Conservation (phyloP, 2,797 vertebrate species). For the Graptemys geographica region DNA sequence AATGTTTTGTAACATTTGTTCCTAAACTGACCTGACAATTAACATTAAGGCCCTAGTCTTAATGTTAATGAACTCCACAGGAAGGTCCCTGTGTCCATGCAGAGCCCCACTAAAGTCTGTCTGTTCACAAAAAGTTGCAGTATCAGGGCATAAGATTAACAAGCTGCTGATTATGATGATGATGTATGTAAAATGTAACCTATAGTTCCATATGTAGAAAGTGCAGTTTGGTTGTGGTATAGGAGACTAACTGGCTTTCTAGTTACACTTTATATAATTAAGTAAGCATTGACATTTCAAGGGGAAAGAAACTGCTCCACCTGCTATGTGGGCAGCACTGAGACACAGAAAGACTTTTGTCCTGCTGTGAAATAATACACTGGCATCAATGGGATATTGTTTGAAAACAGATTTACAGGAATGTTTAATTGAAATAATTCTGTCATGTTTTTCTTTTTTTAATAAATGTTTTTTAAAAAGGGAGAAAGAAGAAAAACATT, state of each 20-base stretch:
- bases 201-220: not conserved
- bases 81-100: not conserved
- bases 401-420: not conserved
- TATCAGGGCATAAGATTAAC: not conserved
- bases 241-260: not conserved
- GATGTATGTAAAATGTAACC: not conserved
- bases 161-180: not conserved
- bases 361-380: not conserved
- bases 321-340: not conserved
- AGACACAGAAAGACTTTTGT: not conserved
- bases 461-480: not conserved
- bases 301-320: not conserved
- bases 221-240: not conserved
- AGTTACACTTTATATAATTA: not conserved
- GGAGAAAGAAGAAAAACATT: not conserved
- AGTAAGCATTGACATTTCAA: not conserved
- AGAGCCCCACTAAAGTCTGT: not conserved
- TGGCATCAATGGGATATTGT: not conserved
- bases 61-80: not conserved
- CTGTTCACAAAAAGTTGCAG: not conserved
- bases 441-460: not conserved
- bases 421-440: not conserved
- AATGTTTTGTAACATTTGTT: not conserved
- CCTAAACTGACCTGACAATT: not conserved
- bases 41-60: not conserved